Conservation (phyloP, 2,797 vertebrate species). For the Notolepis coatsorum region DNA sequence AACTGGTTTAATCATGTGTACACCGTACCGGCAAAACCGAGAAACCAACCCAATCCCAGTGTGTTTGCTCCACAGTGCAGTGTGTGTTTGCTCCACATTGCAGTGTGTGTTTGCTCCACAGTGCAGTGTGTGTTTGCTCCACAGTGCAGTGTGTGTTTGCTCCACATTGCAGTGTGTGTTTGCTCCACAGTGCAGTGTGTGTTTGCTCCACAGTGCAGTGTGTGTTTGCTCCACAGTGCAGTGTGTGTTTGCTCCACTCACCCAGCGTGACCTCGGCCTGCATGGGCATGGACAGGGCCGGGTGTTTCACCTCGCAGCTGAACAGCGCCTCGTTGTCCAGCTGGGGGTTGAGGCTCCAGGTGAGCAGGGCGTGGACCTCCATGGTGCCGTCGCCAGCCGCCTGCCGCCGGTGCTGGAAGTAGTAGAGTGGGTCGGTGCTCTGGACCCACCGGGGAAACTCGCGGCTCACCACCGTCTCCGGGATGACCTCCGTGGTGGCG, state of each 20-base stretch:
- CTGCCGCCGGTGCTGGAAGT: conserved; percentile 84
- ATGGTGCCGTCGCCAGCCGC: conserved; percentile 86
- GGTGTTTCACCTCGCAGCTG: conserved; percentile 97
- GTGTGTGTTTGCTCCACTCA: conserved; percentile 71
- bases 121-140: too few species aligned
- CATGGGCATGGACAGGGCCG: conserved; percentile 96
- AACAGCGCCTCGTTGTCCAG: conserved; percentile 94
- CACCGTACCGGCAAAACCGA: too few species aligned
- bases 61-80: too few species aligned
- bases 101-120: too few species aligned
- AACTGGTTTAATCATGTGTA: too few species aligned
- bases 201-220: too few species aligned
- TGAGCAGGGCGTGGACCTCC: conserved; percentile 90
- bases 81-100: too few species aligned
- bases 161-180: too few species aligned
- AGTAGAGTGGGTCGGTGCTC: conserved; percentile 88
- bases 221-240: conserved; percentile 44
- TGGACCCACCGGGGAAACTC: conserved; percentile 95
- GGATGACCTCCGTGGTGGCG: conserved; percentile 83
- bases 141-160: too few species aligned
- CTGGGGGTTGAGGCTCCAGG: conserved; percentile 94
- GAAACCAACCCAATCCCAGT: too few species aligned
- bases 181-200: too few species aligned
- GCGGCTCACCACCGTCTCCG: conserved; percentile 91
- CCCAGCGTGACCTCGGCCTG: conserved; percentile 92